Percentiles rank a stretch among this genome's conserved stretches.
These are phyloP conservation scores for Aptenodytes patagonicus DNA, from an alignment of 2,113 vertebrate genomes.

Conservation along the genomic window DNA sequence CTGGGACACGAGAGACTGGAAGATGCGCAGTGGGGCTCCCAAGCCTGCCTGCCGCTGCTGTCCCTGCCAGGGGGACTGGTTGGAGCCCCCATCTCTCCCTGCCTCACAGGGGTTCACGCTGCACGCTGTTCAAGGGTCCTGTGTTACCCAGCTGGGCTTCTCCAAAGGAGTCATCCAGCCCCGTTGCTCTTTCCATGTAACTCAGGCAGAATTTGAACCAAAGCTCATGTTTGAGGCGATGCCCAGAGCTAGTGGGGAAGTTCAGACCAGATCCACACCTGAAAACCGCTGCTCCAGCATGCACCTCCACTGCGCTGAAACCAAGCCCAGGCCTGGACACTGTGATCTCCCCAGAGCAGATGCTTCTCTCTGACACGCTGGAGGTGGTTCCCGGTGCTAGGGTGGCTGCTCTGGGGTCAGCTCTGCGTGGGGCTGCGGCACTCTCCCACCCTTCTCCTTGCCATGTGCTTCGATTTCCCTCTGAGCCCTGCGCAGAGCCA, in stretches of 20 bases:
- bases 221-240: neutral
- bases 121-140: neutral
- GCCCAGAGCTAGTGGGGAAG: neutral
- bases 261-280: neutral
- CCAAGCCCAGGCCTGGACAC: neutral
- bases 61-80: neutral
- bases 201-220: neutral
- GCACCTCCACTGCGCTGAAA: neutral
- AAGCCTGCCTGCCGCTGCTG: neutral
- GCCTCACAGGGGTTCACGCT: fast-evolving
- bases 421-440: fast-evolving
- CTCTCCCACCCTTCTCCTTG: neutral
- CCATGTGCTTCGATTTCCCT: neutral
- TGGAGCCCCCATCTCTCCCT: neutral
- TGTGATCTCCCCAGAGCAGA: neutral
- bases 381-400: neutral
- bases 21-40: neutral
- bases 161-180: neutral
- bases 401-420: neutral
- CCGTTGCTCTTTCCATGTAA: neutral
- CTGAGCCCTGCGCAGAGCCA: fast-evolving
- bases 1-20: neutral
- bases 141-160: neutral
- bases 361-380: neutral
- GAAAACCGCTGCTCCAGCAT: neutral